A percentile compares a stretch with the other conserved stretches of the same genome.
These are phyloP conservation scores for Amniataba percoides DNA, from an alignment of 2,797 vertebrate species.

Conservation along the genomic window DNA sequence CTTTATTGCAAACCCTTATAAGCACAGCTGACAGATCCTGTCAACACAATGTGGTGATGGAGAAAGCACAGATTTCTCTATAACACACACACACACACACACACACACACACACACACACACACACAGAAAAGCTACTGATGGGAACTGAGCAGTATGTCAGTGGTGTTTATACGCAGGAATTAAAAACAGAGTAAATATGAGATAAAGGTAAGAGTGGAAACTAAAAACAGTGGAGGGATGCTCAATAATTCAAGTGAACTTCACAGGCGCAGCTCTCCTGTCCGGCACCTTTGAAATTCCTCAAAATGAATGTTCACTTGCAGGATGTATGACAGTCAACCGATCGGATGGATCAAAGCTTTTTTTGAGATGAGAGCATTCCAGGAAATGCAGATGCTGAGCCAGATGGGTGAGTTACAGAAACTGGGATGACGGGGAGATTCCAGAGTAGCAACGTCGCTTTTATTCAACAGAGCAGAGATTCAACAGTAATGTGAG, in stretches of 20 bases:
- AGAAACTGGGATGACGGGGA: conserved; percentile 19
- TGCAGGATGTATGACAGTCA: conserved; percentile 21
- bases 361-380: conserved; percentile 47
- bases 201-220: conserved; percentile 19
- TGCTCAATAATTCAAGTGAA: conserved; percentile 57
- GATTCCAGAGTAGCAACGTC: conserved; percentile 19
- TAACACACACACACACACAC: conserved; percentile 16
- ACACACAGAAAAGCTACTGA: conserved; percentile 8
- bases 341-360: conserved; percentile 58
- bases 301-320: not conserved
- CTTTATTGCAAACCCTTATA: conserved; percentile 33
- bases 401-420: conserved; percentile 36
- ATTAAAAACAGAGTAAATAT: conserved; percentile 28
- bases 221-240: conserved; percentile 15
- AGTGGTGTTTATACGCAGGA: conserved; percentile 6
- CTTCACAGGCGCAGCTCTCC: conserved; percentile 41
- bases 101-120: conserved; percentile 5
- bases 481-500: not conserved
- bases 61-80: conserved; percentile 41
- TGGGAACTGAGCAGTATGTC: conserved; percentile 17
- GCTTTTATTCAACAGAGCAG: not conserved
- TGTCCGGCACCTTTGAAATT: conserved; percentile 46
- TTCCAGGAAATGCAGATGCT: conserved; percentile 52
- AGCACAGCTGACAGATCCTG: conserved; percentile 41
- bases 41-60: conserved; percentile 50